These are phyloP conservation scores for Phrynocephalus guinanensis DNA, from an alignment of 2,797 vertebrate genomes.

Conservation along the genomic window DNA sequence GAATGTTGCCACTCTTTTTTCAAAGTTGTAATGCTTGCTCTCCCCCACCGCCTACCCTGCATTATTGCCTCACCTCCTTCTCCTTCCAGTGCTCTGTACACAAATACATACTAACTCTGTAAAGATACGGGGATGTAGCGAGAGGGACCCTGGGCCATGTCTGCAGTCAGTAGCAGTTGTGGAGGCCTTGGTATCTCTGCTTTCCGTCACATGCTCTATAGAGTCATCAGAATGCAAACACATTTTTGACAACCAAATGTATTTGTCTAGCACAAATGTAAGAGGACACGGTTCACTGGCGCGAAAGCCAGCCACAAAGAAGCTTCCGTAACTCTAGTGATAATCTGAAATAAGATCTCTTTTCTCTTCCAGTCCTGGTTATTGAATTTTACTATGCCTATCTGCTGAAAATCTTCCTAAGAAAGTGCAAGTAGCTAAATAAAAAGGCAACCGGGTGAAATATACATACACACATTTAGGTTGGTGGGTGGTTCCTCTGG, in stretches of 20 bases:
- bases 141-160: neutral
- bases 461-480: neutral
- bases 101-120: slow-evolving; percentile 60
- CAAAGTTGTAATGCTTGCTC: slow-evolving; percentile 45
- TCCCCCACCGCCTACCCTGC: slow-evolving; percentile 53
- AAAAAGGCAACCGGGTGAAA: neutral
- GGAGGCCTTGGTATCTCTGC: neutral
- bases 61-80: slow-evolving; percentile 67
- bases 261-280: neutral
- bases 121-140: accelerated
- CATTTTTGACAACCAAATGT: accelerated
- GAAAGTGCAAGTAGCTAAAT: neutral
- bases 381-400: slow-evolving; percentile 9
- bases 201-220: neutral
- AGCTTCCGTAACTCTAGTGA: neutral
- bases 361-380: neutral
- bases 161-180: slow-evolving; percentile 32
- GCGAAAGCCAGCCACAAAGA: slow-evolving; percentile 4
- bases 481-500: too few species aligned
- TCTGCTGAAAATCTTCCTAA: neutral
- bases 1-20: slow-evolving; percentile 37
- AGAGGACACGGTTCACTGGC: neutral
- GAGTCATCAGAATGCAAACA: neutral
- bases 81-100: slow-evolving; percentile 58
- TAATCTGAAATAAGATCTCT: slow-evolving; percentile 22